Base-by-base conservation (phyloP, 2,797 vertebrate species). In the Aulostomus chinensis region DNA sequence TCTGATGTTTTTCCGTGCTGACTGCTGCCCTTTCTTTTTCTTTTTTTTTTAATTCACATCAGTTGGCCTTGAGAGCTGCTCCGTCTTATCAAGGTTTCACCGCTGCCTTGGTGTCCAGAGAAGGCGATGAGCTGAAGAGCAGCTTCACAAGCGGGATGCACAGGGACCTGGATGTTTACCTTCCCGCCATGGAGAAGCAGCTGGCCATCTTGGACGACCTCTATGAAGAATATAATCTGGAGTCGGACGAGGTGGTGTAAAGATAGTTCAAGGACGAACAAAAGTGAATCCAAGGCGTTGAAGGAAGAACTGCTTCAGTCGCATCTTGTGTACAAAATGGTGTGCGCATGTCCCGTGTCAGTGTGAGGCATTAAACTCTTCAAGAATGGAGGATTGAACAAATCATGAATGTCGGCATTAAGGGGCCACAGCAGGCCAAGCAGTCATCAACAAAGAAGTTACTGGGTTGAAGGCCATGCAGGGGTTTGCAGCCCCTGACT, bases 211-310 rank as follows among this genome's bases (percentile, higher is more conserved):
- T 99, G 63, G 97, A 99, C 51, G 80, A 85, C 65, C 87, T 99
- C 35, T 99, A 99, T 11, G 95, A 97, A 68, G 87, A 95, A 56
- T 93, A 98, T 49, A 93, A 93, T 75, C 91, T 99, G 76, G 97
- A 99, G 72, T 98, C 96, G 0, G 96, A 99, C 4, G 97, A 98
- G 85, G 93, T 98, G 60, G 97, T 99, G 79, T 99, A 93, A 98
- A 38, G 33, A 30, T 1, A 2, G 15, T 11, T 58, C 13, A 29
- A 37, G 51, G 34, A 58, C 32, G 31, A 29, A 43, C 7, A 32
- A 9, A 32, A 29, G 11, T 3, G 9, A 36, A 54, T 33, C 41
- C 38, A 54, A 13, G 28, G 37, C 34, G 48, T 53, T 40, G 30
- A 46, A 57, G 31, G 28, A 51, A 34, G 45, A 15, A 53, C 40